Evolutionary conservation across 2,888 invertebrate species (phyloP), one percentile per base, ranked within the genome.

Genomic region (Drosophila macrospina): DNA sequence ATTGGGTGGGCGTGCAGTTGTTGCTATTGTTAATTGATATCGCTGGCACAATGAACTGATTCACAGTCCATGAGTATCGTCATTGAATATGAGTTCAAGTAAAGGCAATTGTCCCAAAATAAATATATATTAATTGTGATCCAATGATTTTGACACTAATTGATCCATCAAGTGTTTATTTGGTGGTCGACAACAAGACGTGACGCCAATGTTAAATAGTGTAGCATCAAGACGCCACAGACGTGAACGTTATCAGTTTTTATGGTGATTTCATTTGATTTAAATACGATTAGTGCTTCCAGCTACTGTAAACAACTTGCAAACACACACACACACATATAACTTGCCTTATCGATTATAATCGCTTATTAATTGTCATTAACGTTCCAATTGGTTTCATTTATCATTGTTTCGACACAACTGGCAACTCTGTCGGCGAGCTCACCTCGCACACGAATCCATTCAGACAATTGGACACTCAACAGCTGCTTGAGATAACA

Each of bases 11-110:
- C 67, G 77, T 47, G 42, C 30, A 54, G 32, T 61, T 44, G 68
- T 55, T 45, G 32, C 20, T 52, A 37, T 56, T 56, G 74, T 82
- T 82, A 87, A 87, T 83, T 87, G 82, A 70, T 87, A 83, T 81
- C 78, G 69, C 57, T 74, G 67, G 50, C 56, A 78, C 57, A 62
- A 74, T 67, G 60, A 67, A 54, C 55, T 52, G 66, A 67, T 66
- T 76, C 55, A 57, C 48, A 55, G 61, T 70, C 70, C 70, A 69
- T 61, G 74, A 68, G 60, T 15, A 42, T 34, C 65, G 70, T 69
- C 81, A 80, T 80, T 86, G 78, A 86, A 67, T 54, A 54, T 55
- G 50, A 42, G 78, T 75, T 75, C 72, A 74, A 75, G 68, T 42
- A 61, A 61, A 64, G 73, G n/a, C 74, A 72, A 60, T 45, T 16